A percentile compares a stretch with the other conserved stretches of the same genome.
phyloP scores from a whole-genome alignment of 2,113 vertebrate genomes.

The Hemibates koningsi region DNA sequence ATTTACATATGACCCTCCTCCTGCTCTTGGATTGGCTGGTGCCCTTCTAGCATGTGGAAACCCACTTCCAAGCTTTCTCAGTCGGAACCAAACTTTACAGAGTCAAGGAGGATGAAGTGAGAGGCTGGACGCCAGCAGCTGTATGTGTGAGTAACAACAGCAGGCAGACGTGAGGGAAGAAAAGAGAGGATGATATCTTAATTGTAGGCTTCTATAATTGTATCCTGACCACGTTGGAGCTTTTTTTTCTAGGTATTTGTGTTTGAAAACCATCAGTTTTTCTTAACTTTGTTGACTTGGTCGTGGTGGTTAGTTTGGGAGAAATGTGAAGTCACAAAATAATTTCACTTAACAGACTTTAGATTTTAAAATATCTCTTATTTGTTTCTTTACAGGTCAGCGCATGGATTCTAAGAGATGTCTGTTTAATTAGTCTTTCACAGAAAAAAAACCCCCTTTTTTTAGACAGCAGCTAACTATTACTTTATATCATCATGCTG shows the following conservation, averaged over 20 bases:
- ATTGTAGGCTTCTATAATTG: neutral
- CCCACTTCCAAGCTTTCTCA: slow-evolving; percentile 51
- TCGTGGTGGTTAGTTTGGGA: neutral
- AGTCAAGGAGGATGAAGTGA: slow-evolving; percentile 39
- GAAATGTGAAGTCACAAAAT: neutral
- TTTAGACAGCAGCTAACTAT: neutral
- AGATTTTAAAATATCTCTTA: neutral
- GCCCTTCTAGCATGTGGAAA: slow-evolving; percentile 21
- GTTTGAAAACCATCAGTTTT: neutral
- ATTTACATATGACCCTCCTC: slow-evolving; percentile 46
- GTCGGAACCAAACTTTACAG: slow-evolving; percentile 40
- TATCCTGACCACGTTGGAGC: neutral
- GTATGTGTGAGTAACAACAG: slow-evolving; percentile 51
- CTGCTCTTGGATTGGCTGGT: slow-evolving; percentile 35
- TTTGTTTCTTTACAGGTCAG: neutral
- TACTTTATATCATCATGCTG: slow-evolving; percentile 50
- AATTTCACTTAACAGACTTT: neutral
- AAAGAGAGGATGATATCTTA: neutral
- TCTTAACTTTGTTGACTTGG: neutral
- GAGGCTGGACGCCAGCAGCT: slow-evolving; percentile 42
- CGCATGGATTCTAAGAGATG: neutral
- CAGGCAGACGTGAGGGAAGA: neutral
- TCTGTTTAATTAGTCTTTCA: neutral
- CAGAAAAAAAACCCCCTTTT: accelerated
- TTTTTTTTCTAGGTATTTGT: neutral